These are phyloP conservation scores for Emydocephalus ijimae DNA, from an alignment of 2,113 vertebrate genomes.

Conservation along the genomic window DNA sequence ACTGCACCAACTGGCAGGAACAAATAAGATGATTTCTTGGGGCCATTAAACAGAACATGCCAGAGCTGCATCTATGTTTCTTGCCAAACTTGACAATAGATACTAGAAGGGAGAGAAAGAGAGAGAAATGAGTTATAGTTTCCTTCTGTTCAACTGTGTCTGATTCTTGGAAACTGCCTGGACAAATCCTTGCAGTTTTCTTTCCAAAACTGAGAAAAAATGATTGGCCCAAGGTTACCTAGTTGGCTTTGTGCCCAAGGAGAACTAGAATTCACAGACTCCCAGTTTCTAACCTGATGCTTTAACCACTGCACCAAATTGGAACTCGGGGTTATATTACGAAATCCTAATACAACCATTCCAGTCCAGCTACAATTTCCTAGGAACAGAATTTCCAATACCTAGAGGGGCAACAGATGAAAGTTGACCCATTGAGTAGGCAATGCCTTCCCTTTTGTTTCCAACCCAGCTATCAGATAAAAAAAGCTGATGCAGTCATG, in stretches of 20 bases:
- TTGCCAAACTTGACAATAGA: background rate
- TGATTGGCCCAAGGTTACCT: background rate
- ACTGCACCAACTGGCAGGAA: background rate
- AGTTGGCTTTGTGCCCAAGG: background rate
- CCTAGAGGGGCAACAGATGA: background rate
- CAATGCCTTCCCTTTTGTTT: background rate
- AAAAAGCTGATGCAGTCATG: too few relatives aligned
- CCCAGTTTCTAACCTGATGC: background rate
- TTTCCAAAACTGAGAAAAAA: background rate
- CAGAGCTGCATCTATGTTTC: background rate
- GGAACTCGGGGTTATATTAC: background rate
- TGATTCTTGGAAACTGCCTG: background rate
- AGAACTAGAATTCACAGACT: background rate
- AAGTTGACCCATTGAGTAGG: background rate
- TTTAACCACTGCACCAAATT: background rate
- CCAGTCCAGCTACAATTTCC: background rate
- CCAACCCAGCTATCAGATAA: background rate
- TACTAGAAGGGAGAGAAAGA: background rate
- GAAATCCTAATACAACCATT: background rate
- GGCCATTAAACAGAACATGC: background rate
- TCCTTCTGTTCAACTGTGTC: background rate
- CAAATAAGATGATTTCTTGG: background rate
- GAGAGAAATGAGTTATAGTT: background rate
- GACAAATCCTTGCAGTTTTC: background rate
- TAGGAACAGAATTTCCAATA: background rate